Percentiles rank a stretch among this genome's conserved stretches.
Conservation (phyloP, 1,140 invertebrate species). For the Drosophila mauritiana region DNA sequence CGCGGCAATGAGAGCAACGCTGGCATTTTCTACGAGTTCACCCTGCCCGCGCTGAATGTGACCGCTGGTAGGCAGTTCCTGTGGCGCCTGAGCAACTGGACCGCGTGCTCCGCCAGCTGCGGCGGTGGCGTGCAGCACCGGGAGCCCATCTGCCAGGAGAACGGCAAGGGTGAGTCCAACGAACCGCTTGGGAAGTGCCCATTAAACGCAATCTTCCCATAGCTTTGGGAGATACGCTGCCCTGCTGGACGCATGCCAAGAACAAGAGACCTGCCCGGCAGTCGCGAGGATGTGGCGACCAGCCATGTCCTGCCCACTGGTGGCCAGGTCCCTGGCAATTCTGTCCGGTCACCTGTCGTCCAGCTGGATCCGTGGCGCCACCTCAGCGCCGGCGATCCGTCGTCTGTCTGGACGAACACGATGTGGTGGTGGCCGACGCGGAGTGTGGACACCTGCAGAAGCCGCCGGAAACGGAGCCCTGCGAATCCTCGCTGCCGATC, state of each 20-base stretch:
- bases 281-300: slow-evolving; percentile 88
- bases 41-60: slow-evolving; percentile 88
- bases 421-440: slow-evolving; percentile 89
- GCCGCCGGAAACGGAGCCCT: slow-evolving; percentile 88
- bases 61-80: slow-evolving; percentile 86
- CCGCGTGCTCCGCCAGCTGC: slow-evolving; percentile 92
- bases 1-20: slow-evolving; percentile 91
- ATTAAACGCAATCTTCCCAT: slow-evolving; percentile 1
- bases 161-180: slow-evolving; percentile 85
- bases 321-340: slow-evolving; percentile 93
- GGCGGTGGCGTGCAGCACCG: slow-evolving; percentile 93
- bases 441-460: slow-evolving; percentile 87
- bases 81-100: slow-evolving; percentile 91
- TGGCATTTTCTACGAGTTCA: slow-evolving; percentile 93
- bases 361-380: slow-evolving; percentile 82
- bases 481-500: slow-evolving; percentile 86
- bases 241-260: slow-evolving; percentile 87
- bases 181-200: neutral
- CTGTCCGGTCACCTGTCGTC: slow-evolving; percentile 90
- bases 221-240: slow-evolving; percentile 88
- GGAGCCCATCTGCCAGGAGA: slow-evolving; percentile 88
- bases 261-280: slow-evolving; percentile 87
- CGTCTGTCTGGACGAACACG: slow-evolving; percentile 89
- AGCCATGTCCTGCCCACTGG: slow-evolving; percentile 91
- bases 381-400: slow-evolving; percentile 88